Percentiles rank a stretch among this genome's conserved stretches.
These are phyloP conservation scores for Brachyopa scutellaris DNA, from an alignment of 2,888 invertebrate genomes.

Conservation along the genomic window DNA sequence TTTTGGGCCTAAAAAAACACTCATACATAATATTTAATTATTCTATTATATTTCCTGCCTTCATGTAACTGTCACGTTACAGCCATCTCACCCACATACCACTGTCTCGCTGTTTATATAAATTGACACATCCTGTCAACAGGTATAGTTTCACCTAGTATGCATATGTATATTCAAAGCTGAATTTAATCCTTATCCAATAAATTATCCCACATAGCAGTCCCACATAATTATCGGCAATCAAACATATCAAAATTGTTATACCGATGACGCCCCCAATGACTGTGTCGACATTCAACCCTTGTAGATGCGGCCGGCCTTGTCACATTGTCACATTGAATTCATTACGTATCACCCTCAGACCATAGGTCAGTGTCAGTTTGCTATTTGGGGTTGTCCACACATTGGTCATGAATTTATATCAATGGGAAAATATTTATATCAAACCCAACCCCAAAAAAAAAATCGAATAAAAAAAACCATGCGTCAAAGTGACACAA, in stretches of 20 bases:
- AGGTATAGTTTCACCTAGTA: background rate
- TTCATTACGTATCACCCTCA: slow-evolving; percentile 6
- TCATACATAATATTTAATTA: no score
- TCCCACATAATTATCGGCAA: background rate
- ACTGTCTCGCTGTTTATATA: background rate
- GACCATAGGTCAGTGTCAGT: slow-evolving; percentile 32
- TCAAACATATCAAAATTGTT: slow-evolving; percentile 15
- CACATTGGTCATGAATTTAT: background rate
- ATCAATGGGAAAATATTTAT: no score
- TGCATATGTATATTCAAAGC: no score
- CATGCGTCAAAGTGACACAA: no score
- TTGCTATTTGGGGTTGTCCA: no score
- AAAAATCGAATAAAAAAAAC: no score
- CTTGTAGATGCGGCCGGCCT: background rate
- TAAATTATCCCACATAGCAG: background rate
- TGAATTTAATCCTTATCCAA: no score
- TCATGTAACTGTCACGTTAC: no score
- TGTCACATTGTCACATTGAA: slow-evolving; percentile 13
- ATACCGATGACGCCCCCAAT: slow-evolving; percentile 12
- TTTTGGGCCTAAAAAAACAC: no score
- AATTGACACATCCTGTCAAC: slow-evolving; percentile 9
- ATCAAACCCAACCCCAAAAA: background rate
- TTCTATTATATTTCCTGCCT: no score
- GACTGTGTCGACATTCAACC: slow-evolving; percentile 12
- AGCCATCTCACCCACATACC: background rate